Percentiles rank a stretch among this genome's conserved stretches.
These are phyloP conservation scores for Falco biarmicus DNA, from an alignment of 2,797 vertebrate species.

Conservation along the genomic window DNA sequence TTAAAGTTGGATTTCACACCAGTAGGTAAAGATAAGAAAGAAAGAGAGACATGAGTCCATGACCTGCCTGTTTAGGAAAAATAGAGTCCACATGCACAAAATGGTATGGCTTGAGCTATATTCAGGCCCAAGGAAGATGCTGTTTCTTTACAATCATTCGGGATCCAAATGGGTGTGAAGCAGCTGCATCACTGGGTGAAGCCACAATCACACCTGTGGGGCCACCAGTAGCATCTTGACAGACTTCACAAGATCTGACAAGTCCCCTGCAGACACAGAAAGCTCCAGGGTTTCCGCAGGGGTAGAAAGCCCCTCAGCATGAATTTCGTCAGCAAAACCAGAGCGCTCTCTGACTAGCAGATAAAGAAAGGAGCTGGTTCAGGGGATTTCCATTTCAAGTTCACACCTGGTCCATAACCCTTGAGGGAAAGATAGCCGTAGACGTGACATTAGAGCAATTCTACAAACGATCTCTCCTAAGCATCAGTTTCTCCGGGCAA, in stretches of 20 bases:
- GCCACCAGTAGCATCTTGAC: not conserved
- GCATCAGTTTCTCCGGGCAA: conserved; percentile 20
- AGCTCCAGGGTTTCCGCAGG: not conserved
- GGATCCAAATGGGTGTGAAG: not conserved
- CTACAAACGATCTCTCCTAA: not conserved
- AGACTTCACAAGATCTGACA: not conserved
- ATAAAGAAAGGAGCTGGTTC: not conserved
- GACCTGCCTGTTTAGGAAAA: not conserved
- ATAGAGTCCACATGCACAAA: not conserved
- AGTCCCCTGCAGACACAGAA: not conserved
- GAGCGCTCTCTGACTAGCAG: not conserved
- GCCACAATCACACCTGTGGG: not conserved
- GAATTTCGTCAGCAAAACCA: not conserved
- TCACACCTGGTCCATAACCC: not conserved
- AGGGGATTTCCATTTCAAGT: not conserved
- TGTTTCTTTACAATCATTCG: not conserved
- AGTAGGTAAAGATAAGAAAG: not conserved
- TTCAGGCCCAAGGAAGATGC: not conserved
- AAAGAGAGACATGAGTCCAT: not conserved
- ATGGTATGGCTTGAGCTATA: not conserved
- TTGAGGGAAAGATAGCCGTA: not conserved
- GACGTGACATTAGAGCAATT: not conserved
- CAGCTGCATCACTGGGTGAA: not conserved
- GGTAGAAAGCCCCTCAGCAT: not conserved
- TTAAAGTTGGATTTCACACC: not conserved